phyloP scores from a whole-genome alignment of 2,797 vertebrate genomes.

The Rhabdomys pumilio region DNA sequence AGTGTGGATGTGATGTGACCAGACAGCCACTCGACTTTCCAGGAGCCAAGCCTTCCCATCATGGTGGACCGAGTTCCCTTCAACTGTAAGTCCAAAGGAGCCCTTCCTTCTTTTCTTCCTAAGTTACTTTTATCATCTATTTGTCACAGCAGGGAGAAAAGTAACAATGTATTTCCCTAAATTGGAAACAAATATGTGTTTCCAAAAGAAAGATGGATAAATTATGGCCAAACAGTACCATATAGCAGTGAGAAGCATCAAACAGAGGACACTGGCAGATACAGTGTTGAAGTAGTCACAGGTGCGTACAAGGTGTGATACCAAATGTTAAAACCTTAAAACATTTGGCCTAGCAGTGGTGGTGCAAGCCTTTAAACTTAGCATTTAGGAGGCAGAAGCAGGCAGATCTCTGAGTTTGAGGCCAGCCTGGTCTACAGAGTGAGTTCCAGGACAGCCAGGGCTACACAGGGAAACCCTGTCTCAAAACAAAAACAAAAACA shows the following conservation, averaged over 20 bases:
- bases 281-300: not conserved
- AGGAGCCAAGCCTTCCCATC: not conserved
- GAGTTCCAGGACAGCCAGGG: not conserved
- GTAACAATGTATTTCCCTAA: not conserved
- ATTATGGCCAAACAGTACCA: not conserved
- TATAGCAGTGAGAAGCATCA: not conserved
- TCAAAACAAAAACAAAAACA: not conserved
- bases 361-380: not conserved
- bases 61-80: not conserved
- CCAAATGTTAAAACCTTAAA: not conserved
- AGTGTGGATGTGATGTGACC: not conserved
- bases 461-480: not conserved
- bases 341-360: not conserved
- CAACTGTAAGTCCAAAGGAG: not conserved
- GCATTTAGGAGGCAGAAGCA: not conserved
- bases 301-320: not conserved
- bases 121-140: not conserved
- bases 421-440: not conserved
- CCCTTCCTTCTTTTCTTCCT: not conserved
- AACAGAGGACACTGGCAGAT: too few relatives aligned
- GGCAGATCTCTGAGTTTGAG: not conserved
- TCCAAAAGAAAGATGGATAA: not conserved
- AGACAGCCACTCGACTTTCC: not conserved
- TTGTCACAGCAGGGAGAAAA: too few relatives aligned
- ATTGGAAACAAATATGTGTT: not conserved